Evolutionary conservation across 2,888 invertebrate genomes (phyloP), one percentile per base, ranked within the genome.

Genomic region (Drosophila infuscata): DNA sequence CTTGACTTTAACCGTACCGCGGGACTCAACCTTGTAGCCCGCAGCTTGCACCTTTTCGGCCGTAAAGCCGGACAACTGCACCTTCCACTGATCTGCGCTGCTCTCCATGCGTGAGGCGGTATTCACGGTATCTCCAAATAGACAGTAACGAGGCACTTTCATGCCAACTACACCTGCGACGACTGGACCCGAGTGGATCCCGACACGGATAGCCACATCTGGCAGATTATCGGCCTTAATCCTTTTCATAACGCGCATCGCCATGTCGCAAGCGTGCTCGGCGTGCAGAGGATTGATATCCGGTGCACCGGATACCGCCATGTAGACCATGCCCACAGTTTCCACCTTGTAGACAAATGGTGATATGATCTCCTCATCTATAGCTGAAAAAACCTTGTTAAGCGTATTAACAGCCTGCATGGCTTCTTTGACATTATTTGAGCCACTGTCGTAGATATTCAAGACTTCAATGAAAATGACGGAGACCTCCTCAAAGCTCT

Each of bases 321-420:
- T 98, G 92, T 98, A 98, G 57, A 95, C 95, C 92, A 96, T 96
- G n/a, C 98, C 98, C 1, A 98, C 97, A 0, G 98, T 98, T 94
- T 98, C 98, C 69, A 98, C 98, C 95, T 98, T 98, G 91, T 98
- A 98, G 3, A 98, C 97, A 67, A 97, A 95, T 81, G 97, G 97
- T 41, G 96, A 95, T 88, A 98, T 97, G 89, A 97, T 96, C 54
- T 98, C 94, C 33, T 96, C 94, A 92, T 98, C 98, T 82, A 98
- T 97, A 78, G 96, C 95, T 0, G 96, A 96, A 93, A 97, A 98
- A 0, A 97, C 96, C 3, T 96, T 96, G 92, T 98, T 98, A 94
- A 98, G 96, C 46, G 96, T 96, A 9, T 95, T 95, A 0, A 98
- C 97, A 0, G 97, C 95, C 82, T 96, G 96, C 97, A 96, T 95